phyloP scores from a whole-genome alignment of 2,113 vertebrate genomes.

The Aldabrachelys gigantea region DNA sequence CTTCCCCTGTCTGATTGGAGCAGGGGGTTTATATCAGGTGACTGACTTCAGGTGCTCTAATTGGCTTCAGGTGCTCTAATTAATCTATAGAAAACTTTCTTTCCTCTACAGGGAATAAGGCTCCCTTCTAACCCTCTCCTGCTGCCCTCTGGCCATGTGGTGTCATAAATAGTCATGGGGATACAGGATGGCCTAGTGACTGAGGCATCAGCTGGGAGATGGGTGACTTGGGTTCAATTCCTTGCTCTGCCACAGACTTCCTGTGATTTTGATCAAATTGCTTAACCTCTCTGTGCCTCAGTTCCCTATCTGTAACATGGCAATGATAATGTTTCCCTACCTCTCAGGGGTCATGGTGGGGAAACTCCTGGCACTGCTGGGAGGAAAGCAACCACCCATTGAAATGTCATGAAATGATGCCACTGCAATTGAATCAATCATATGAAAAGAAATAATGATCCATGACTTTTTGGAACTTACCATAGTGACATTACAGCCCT shows the following conservation, averaged over 20 bases:
- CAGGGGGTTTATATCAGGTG: no score
- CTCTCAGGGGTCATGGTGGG: not conserved
- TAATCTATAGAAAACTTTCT: no score
- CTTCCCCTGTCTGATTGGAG: no score
- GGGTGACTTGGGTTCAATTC: not conserved
- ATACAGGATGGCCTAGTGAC: not conserved
- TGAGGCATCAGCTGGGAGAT: not conserved
- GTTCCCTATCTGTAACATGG: not conserved
- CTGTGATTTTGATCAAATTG: not conserved
- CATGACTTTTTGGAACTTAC: not conserved
- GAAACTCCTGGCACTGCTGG: not conserved
- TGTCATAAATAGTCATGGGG: no score
- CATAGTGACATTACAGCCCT: not conserved
- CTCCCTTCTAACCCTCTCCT: no score
- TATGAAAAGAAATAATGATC: not conserved
- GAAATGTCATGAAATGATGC: not conserved
- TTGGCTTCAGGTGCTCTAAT: no score
- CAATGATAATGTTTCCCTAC: not conserved
- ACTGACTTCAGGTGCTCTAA: no score
- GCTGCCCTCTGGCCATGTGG: no score
- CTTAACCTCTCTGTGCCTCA: not conserved
- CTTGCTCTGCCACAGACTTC: not conserved
- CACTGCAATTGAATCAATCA: not conserved
- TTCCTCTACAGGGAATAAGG: no score
- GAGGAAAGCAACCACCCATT: not conserved